phyloP scores from a whole-genome alignment of 2,797 vertebrate species.

The Phrynocephalus forsythii region DNA sequence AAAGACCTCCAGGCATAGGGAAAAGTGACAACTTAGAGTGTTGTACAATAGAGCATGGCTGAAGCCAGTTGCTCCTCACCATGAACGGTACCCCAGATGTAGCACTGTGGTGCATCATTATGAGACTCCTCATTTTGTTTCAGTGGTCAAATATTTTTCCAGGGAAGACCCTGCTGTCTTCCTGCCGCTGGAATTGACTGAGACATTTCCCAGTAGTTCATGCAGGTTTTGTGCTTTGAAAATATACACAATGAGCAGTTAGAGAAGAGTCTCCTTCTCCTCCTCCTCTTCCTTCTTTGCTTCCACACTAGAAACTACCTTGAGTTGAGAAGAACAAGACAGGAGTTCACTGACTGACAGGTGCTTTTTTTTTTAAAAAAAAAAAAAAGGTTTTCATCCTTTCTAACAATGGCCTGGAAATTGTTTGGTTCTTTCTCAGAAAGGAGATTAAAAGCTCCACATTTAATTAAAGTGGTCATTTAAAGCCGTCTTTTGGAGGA shows the following conservation, averaged over 20 bases:
- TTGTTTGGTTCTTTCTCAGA: constrained; percentile 7
- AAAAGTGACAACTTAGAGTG: no score
- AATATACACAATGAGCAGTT: constrained; percentile 45
- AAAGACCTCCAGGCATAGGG: no score
- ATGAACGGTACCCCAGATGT: no score
- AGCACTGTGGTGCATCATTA: constrained; percentile 15
- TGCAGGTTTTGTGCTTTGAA: constrained; percentile 26
- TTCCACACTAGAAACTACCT: background rate
- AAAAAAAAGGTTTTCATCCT: constrained; percentile 4
- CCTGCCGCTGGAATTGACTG: constrained; percentile 8
- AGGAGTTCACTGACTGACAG: constrained; percentile 23
- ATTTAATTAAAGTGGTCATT: constrained; percentile 20
- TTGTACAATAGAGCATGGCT: no score
- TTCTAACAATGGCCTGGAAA: constrained; percentile 28
- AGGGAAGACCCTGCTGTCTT: constrained; percentile 49
- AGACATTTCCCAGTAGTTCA: constrained; percentile 39
- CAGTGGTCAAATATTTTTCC: constrained; percentile 55
- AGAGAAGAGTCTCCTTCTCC: constrained; percentile 14
- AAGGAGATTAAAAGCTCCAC: constrained; percentile 23
- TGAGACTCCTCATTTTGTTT: background rate
- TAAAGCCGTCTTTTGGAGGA: background rate
- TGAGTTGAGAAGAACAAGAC: background rate
- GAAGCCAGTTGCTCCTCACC: no score
- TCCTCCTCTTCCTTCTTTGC: constrained; percentile 19
- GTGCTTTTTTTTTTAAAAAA: background rate